A percentile compares a stretch with the other conserved stretches of the same genome.
Evolutionary conservation across 2,888 invertebrate genomes (phyloP).

Genomic region (Pristionchus mayeri): DNA sequence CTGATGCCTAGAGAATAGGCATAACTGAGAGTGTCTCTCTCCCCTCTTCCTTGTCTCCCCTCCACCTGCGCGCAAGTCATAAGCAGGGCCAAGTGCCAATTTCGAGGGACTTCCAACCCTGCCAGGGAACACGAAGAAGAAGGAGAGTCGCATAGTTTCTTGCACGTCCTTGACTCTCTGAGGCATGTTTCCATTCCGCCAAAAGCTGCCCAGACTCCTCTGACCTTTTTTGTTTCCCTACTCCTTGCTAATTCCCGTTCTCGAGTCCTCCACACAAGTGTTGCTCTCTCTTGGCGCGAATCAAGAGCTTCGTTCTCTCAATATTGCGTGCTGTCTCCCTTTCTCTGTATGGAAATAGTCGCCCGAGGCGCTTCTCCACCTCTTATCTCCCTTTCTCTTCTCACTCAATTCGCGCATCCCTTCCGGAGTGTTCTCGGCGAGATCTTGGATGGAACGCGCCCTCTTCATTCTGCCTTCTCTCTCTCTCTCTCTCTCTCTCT

Average conservation of each 20-base stretch:
- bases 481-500: background rate
- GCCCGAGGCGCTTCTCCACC: background rate
- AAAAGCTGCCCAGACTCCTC: background rate
- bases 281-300: background rate
- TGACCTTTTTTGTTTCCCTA: background rate
- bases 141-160: no score
- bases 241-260: slow-evolving; percentile 13
- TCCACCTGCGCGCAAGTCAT: no score
- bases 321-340: no score
- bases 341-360: no score
- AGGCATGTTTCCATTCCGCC: background rate
- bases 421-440: no score
- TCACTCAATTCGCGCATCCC: no score
- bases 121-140: no score
- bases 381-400: background rate
- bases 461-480: background rate
- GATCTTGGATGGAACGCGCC: no score
- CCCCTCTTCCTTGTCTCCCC: no score
- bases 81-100: background rate
- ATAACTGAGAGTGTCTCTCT: no score
- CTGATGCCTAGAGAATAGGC: no score
- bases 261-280: background rate
- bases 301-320: no score
- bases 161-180: background rate
- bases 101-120: background rate